These are phyloP conservation scores for Heteromormyrus szaboi DNA, from an alignment of 2,797 vertebrate species.

Conservation along the genomic window DNA sequence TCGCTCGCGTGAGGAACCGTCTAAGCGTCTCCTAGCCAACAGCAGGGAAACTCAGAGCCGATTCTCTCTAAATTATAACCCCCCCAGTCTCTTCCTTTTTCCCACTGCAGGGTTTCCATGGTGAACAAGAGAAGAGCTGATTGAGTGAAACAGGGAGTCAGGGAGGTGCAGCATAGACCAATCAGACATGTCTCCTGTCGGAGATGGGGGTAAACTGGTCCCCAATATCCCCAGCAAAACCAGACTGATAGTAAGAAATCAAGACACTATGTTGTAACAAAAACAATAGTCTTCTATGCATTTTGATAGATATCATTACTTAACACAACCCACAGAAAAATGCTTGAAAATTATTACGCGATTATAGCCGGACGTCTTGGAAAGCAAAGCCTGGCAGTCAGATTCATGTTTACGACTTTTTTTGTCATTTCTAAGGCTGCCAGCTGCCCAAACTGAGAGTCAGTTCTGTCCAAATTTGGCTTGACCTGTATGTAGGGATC, in stretches of 20 bases:
- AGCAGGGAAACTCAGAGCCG: not conserved
- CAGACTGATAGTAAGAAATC: not conserved
- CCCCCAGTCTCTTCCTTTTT: slow-evolving; percentile 19
- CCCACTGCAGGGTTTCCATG: slow-evolving; percentile 54
- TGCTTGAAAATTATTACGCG: not conserved
- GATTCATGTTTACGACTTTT: not conserved
- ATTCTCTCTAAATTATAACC: not conserved
- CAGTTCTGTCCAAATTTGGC: not conserved
- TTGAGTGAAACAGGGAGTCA: slow-evolving; percentile 17
- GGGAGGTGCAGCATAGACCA: too few relatives aligned
- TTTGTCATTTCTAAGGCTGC: not conserved
- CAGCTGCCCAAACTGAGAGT: not conserved
- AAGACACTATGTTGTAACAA: not conserved
- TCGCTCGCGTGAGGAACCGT: not conserved
- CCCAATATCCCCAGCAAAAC: not conserved
- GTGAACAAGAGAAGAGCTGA: slow-evolving; percentile 34
- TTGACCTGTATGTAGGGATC: not conserved
- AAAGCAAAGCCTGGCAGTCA: not conserved
- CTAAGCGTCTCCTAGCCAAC: not conserved
- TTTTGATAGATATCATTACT: not conserved
- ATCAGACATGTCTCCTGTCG: not conserved
- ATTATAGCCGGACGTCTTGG: not conserved
- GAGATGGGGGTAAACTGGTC: not conserved
- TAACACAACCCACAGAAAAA: not conserved
- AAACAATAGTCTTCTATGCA: not conserved